Evolutionary conservation across 2,113 vertebrate species (phyloP).

Genomic region (Pavo muticus): DNA sequence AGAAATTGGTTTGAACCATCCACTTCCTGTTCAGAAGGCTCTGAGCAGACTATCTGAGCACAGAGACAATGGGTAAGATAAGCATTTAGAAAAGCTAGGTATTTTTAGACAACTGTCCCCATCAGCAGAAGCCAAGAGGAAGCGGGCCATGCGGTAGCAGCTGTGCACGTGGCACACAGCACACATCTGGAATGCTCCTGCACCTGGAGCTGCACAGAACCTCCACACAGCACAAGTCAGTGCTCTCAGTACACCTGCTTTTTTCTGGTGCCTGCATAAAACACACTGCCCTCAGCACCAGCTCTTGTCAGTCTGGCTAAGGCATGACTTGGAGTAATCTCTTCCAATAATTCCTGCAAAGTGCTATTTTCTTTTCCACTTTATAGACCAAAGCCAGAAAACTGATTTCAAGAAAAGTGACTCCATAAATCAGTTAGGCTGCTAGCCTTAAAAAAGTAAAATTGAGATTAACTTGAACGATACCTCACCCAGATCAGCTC

Average conservation of each 20-base stretch:
- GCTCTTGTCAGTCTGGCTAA: neutral
- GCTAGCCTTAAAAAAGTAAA: neutral
- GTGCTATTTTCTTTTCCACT: neutral
- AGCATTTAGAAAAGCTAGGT: neutral
- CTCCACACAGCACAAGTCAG: neutral
- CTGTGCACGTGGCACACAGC: rapidly evolving
- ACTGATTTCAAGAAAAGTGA: neutral
- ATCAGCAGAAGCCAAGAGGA: neutral
- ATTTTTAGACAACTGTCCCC: constrained; percentile 13
- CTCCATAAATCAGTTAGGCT: neutral
- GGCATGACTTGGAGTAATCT: neutral
- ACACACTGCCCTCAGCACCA: neutral
- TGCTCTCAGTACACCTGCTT: neutral
- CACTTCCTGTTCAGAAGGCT: constrained; percentile 2
- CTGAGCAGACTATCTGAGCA: rapidly evolving
- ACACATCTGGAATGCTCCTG: neutral
- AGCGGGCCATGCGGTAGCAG: rapidly evolving
- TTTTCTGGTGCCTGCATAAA: neutral
- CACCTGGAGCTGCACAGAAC: neutral
- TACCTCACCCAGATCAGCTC: neutral
- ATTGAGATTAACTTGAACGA: neutral
- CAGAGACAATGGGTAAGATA: rapidly evolving
- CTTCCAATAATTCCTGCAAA: neutral
- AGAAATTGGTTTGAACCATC: neutral
- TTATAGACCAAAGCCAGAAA: neutral